A percentile compares a stretch with the other conserved stretches of the same genome.
phyloP scores from a whole-genome alignment of 2,113 vertebrate species.

The Mormoops blainvillei region DNA sequence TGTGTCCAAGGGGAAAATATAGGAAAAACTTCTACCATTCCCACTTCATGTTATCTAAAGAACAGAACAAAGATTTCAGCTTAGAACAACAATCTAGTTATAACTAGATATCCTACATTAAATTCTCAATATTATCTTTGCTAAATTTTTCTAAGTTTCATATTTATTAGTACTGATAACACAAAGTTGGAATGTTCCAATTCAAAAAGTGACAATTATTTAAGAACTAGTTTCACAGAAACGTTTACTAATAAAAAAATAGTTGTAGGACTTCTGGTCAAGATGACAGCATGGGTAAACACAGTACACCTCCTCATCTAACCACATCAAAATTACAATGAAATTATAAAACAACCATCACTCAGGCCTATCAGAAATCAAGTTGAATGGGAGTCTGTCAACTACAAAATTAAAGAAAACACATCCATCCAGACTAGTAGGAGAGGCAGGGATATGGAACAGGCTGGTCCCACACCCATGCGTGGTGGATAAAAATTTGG shows the following conservation, averaged over 20 bases:
- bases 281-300: too few species aligned
- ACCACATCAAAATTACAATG: too few species aligned
- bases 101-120: neutral
- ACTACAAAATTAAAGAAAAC: too few species aligned
- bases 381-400: too few species aligned
- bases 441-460: too few species aligned
- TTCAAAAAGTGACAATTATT: neutral
- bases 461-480: too few species aligned
- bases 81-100: neutral
- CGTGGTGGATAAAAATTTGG: too few species aligned
- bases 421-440: too few species aligned
- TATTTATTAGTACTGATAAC: neutral
- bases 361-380: too few species aligned
- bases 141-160: neutral
- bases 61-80: neutral
- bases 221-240: neutral
- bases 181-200: neutral
- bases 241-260: slow-evolving; percentile 5
- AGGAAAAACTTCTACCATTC: neutral
- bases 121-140: neutral
- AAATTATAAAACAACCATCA: too few species aligned
- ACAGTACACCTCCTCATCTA: too few species aligned
- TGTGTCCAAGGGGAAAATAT: neutral
- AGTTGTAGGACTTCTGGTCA: neutral
- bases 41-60: neutral